A percentile compares a stretch with the other conserved stretches of the same genome.
phyloP scores from a whole-genome alignment of 2,888 invertebrate genomes.

The Sarcophaga caerulescens region DNA sequence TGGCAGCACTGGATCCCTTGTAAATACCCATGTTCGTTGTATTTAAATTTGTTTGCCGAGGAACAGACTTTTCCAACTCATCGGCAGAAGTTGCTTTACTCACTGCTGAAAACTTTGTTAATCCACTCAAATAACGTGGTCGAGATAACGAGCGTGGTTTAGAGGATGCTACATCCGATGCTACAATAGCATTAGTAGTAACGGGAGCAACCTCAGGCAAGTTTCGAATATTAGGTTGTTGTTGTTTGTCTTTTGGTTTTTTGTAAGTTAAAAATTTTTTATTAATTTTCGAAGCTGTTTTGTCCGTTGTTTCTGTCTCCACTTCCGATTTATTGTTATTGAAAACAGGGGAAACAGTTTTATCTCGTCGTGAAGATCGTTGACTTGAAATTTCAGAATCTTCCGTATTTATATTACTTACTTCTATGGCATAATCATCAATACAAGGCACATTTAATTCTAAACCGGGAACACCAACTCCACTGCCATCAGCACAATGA shows the following conservation, averaged over 20 bases:
- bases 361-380: conserved; percentile 76
- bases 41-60: conserved; percentile 52
- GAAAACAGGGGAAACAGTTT: conserved; percentile 64
- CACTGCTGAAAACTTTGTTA: conserved; percentile 76
- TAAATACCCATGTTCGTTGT: conserved; percentile 27
- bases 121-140: conserved; percentile 78
- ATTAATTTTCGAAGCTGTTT: conserved; percentile 68
- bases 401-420: conserved; percentile 38
- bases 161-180: conserved; percentile 48
- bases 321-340: conserved; percentile 72
- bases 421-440: conserved; percentile 73
- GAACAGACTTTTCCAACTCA: conserved; percentile 71
- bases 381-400: conserved; percentile 46
- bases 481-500: conserved; percentile 24
- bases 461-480: conserved; percentile 59
- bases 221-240: conserved; percentile 50
- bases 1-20: conserved; percentile 49
- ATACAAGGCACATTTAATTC: conserved; percentile 80
- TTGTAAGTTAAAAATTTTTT: conserved; percentile 77
- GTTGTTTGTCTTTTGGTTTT: conserved; percentile 77
- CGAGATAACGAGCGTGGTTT: conserved; percentile 78
- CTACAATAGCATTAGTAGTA: conserved; percentile 42
- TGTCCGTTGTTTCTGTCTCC: conserved; percentile 53
- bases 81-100: conserved; percentile 79
- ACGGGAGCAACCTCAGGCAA: conserved; percentile 63